Conservation (phyloP, 2,797 vertebrate species). For the Anguilla pacifica region DNA sequence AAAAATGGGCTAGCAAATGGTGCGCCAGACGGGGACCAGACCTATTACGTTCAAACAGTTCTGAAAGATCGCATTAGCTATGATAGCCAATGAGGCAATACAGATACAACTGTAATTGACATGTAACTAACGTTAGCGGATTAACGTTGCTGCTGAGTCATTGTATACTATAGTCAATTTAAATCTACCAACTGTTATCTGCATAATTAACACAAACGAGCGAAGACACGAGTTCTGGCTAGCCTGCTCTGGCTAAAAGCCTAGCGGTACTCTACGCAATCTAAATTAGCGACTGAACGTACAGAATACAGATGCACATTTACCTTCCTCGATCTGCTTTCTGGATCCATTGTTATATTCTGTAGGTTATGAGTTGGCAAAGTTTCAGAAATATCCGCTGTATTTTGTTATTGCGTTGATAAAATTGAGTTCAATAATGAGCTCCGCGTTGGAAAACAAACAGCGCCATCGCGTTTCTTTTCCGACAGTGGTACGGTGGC, state of each 20-base stretch:
- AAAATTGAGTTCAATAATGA: background rate
- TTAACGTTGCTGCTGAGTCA: background rate
- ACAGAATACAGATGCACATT: constrained; percentile 27
- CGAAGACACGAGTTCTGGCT: background rate
- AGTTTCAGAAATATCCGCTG: background rate
- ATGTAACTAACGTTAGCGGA: background rate
- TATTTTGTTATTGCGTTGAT: background rate
- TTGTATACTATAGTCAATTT: too few species aligned
- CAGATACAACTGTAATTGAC: background rate
- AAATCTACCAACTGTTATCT: background rate
- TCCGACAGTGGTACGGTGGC: constrained; percentile 27
- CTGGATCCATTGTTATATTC: constrained; percentile 66
- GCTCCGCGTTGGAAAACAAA: background rate
- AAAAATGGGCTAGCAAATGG: background rate
- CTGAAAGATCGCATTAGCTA: background rate
- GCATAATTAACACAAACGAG: background rate
- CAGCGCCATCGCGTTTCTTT: constrained; percentile 8
- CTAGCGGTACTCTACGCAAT: background rate
- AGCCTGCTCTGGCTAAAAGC: constrained; percentile 11
- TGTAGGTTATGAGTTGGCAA: background rate
- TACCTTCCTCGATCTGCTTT: constrained; percentile 66
- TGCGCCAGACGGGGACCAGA: background rate
- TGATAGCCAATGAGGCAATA: background rate
- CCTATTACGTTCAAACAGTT: background rate
- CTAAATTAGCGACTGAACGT: background rate